Percentiles rank a stretch among this genome's conserved stretches.
phyloP scores from a whole-genome alignment of 2,113 vertebrate genomes.

The Lichenostomus cassidix region DNA sequence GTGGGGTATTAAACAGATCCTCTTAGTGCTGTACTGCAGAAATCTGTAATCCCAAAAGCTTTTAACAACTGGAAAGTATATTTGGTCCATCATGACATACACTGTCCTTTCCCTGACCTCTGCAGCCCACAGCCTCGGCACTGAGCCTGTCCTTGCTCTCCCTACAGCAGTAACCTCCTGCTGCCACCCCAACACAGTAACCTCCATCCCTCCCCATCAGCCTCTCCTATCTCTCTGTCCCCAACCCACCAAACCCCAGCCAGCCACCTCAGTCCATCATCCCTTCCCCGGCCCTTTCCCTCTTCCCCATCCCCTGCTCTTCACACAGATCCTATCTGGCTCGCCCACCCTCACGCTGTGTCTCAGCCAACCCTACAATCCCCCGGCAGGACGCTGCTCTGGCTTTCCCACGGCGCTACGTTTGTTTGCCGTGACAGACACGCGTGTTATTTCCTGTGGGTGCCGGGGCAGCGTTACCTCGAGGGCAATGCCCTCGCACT shows the following conservation, averaged over 20 bases:
- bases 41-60: not conserved
- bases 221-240: accelerated
- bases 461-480: not conserved
- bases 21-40: not conserved
- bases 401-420: not conserved
- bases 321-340: accelerated
- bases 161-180: not conserved
- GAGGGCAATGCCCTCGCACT: not conserved
- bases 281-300: not conserved
- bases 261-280: accelerated
- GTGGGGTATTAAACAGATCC: not conserved
- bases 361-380: not conserved
- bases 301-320: not conserved
- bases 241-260: accelerated
- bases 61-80: not conserved
- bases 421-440: not conserved
- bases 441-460: not conserved
- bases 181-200: not conserved
- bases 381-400: not conserved
- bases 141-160: not conserved
- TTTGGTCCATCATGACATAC: not conserved
- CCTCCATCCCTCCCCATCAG: no score
- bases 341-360: not conserved
- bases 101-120: not conserved
- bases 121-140: not conserved